Evolutionary conservation across 2,797 vertebrate species (phyloP).

Genomic region (Pyrocephalus nanus): DNA sequence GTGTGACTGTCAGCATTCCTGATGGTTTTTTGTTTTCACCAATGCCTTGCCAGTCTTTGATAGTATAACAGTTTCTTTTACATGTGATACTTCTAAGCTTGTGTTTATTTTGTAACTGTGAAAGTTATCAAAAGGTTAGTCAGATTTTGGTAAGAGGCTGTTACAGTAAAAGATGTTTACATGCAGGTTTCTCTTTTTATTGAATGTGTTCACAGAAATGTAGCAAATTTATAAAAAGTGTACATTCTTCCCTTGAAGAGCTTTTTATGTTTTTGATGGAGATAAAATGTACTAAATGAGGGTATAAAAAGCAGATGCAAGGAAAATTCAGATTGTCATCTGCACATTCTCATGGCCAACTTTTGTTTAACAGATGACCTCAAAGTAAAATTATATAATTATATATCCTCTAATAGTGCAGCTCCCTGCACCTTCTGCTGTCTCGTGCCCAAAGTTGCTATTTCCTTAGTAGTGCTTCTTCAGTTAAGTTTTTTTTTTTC

Average conservation of each 20-base stretch:
- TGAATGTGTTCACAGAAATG: neutral
- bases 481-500: neutral
- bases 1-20: neutral
- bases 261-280: neutral
- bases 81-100: neutral
- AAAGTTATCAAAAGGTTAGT: neutral
- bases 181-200: neutral
- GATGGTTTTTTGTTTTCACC: neutral
- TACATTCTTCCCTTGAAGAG: neutral
- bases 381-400: slow-evolving; percentile 35
- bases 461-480: neutral
- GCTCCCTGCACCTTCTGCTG: neutral
- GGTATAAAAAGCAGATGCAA: slow-evolving; percentile 16
- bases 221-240: neutral
- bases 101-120: neutral
- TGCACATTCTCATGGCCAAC: slow-evolving; percentile 2
- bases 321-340: slow-evolving; percentile 42
- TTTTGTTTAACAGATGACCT: slow-evolving; percentile 55
- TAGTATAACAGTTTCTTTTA: neutral
- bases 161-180: neutral
- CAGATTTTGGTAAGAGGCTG: neutral
- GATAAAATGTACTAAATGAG: neutral
- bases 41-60: neutral
- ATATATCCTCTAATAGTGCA: neutral
- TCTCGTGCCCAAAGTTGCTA: neutral